Evolutionary conservation across 2,113 vertebrate genomes (phyloP).

Genomic region (Coryphaenoides rupestris): DNA sequence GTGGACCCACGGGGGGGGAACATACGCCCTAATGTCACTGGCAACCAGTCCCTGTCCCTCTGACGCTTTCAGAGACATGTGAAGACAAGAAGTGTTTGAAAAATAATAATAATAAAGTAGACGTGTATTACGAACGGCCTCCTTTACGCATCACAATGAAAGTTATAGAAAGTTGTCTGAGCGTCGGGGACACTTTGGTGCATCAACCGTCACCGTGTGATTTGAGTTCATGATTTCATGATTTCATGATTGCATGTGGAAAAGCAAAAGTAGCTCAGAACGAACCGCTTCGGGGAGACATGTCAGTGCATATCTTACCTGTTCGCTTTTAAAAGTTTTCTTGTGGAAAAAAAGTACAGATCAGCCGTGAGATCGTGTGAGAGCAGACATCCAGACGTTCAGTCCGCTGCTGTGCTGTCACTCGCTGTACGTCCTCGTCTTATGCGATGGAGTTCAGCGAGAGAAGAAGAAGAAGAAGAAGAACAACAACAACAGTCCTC

Average conservation of each 20-base stretch:
- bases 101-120: no score
- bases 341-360: not conserved
- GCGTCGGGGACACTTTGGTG: not conserved
- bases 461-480: not conserved
- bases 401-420: conserved; percentile 12
- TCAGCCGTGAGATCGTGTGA: conserved; percentile 31
- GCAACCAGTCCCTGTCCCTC: not conserved
- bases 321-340: not conserved
- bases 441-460: conserved; percentile 31
- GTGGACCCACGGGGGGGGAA: not conserved
- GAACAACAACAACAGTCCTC: no score
- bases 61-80: no score
- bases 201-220: not conserved
- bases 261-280: no score
- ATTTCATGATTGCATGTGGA: not conserved
- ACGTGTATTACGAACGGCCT: no score
- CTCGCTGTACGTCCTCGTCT: not conserved
- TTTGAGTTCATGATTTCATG: not conserved
- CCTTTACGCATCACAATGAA: no score
- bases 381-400: conserved; percentile 38
- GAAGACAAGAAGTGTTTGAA: no score
- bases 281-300: no score
- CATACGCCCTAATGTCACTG: not conserved
- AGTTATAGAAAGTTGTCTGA: no score
- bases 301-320: no score